These are phyloP conservation scores for Congeria kusceri DNA, from an alignment of 2,888 invertebrate species.

Conservation along the genomic window DNA sequence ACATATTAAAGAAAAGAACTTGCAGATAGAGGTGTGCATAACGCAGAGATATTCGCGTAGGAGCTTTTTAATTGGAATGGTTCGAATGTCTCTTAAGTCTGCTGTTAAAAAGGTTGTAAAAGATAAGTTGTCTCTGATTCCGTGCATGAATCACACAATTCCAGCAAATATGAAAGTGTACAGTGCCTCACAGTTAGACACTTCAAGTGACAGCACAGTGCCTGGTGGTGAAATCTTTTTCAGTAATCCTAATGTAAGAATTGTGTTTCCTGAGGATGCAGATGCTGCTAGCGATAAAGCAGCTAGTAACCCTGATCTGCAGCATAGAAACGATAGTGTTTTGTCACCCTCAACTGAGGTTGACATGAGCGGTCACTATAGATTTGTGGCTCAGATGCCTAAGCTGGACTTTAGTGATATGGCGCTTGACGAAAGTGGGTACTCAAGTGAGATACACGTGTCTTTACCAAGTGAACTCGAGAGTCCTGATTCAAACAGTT, in stretches of 20 bases:
- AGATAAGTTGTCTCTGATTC: slow-evolving; percentile 77
- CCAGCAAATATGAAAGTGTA: slow-evolving; percentile 81
- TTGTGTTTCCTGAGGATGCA: slow-evolving; percentile 55
- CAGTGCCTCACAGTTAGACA: slow-evolving; percentile 72
- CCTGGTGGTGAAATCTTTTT: slow-evolving; percentile 59
- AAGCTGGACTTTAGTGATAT: slow-evolving; percentile 45
- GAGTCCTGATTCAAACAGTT: slow-evolving; percentile 55
- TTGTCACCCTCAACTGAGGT: slow-evolving; percentile 52
- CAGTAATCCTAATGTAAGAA: slow-evolving; percentile 72
- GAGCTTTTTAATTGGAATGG: slow-evolving; percentile 78
- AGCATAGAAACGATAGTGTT: slow-evolving; percentile 10
- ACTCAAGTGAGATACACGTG: slow-evolving; percentile 57
- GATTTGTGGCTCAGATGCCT: slow-evolving; percentile 42
- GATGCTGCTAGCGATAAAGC: slow-evolving; percentile 63
- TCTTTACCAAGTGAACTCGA: slow-evolving; percentile 55
- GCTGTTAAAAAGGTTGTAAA: slow-evolving; percentile 79
- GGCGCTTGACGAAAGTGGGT: slow-evolving; percentile 60
- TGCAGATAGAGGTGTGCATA: slow-evolving; percentile 81
- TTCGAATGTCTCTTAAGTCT: slow-evolving; percentile 73
- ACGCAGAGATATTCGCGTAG: slow-evolving; percentile 78
- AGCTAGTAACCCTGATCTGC: slow-evolving; percentile 72
- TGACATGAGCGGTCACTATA: slow-evolving; percentile 38
- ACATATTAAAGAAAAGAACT: slow-evolving; percentile 70
- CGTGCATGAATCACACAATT: slow-evolving; percentile 79
- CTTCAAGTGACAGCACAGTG: slow-evolving; percentile 52